Percentiles rank a stretch among this genome's conserved stretches.
Conservation (phyloP, 2,888 invertebrate species). For the Calliopum simillimum region DNA sequence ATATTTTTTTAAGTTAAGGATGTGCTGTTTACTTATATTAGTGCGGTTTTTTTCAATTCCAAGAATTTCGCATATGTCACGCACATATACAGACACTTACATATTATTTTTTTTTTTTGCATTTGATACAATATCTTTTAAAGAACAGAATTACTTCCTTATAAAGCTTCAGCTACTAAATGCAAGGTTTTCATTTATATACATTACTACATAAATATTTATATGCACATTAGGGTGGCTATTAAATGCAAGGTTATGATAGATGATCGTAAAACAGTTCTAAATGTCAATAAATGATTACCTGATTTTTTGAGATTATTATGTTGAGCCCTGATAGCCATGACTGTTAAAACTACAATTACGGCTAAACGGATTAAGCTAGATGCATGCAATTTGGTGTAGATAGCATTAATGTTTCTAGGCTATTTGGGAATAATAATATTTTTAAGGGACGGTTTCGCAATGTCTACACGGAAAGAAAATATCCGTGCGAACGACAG, state of each 20-base stretch:
- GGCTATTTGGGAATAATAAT: no score
- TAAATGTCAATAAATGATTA: no score
- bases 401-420: no score
- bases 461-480: no score
- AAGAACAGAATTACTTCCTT: conserved; percentile 16
- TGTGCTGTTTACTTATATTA: conserved; percentile 21
- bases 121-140: conserved; percentile 23
- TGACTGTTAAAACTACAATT: background rate
- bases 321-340: no score
- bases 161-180: background rate
- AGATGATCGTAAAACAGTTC: no score
- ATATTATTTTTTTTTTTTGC: conserved; percentile 16
- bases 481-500: no score
- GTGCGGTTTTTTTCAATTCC: conserved; percentile 34
- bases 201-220: background rate
- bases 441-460: no score
- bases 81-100: conserved; percentile 27
- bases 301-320: no score
- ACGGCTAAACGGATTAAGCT: background rate
- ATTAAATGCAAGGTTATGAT: no score
- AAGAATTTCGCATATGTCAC: conserved; percentile 40
- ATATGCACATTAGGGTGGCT: no score
- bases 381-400: no score
- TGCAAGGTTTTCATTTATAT: conserved; percentile 4
- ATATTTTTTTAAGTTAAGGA: conserved; percentile 31